Conservation (phyloP, 2,888 invertebrate genomes). For the Isotomurus palustris region DNA sequence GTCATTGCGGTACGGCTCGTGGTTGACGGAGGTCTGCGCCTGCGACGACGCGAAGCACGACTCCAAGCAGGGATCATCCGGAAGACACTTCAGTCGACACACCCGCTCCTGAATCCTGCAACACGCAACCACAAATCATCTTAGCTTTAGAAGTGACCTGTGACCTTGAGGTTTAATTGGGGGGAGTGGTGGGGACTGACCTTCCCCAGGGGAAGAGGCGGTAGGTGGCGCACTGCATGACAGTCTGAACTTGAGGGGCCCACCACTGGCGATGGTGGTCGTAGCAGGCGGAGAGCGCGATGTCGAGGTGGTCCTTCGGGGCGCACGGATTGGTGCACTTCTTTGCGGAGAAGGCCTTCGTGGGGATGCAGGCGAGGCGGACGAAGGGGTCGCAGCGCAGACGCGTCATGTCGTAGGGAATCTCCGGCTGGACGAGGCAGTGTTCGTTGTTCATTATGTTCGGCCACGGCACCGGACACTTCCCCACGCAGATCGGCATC, state of each 20-base stretch:
- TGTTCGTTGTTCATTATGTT: constrained; percentile 31
- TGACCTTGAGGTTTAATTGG: too few relatives aligned
- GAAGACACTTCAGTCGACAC: constrained; percentile 36
- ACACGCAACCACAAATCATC: background rate
- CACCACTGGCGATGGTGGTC: constrained; percentile 43
- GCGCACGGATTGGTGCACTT: constrained; percentile 39
- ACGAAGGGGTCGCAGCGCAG: constrained; percentile 37
- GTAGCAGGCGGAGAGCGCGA: constrained; percentile 39
- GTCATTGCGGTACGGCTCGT: constrained; percentile 40
- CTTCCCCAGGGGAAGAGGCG: constrained; percentile 43
- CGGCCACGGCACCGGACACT: constrained; percentile 33
- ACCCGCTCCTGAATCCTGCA: constrained; percentile 36
- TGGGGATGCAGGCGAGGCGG: constrained; percentile 32
- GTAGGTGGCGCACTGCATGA: constrained; percentile 43
- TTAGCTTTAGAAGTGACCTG: too few relatives aligned
- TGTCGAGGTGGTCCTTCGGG: constrained; percentile 38
- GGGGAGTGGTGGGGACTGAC: constrained; percentile 16
- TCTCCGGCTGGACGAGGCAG: constrained; percentile 17
- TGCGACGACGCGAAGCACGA: constrained; percentile 24
- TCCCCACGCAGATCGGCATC: constrained; percentile 33
- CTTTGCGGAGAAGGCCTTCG: constrained; percentile 36
- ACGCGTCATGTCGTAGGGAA: constrained; percentile 28
- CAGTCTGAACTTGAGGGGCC: constrained; percentile 31
- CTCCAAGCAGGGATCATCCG: constrained; percentile 31
- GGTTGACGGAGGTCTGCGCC: constrained; percentile 31